These are phyloP conservation scores for Drosophila borborema DNA, from an alignment of 2,888 invertebrate genomes.

Conservation along the genomic window DNA sequence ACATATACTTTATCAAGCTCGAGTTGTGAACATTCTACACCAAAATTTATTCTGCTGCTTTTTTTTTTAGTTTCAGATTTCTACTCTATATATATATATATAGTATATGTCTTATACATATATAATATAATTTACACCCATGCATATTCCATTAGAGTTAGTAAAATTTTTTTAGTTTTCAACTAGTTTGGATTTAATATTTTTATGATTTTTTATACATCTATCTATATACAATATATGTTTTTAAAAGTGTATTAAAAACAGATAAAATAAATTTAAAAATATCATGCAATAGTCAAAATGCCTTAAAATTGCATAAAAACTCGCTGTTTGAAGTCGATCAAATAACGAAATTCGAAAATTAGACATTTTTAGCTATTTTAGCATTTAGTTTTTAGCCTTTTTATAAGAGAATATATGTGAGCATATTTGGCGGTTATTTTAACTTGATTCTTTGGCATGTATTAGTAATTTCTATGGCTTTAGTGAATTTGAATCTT, in stretches of 20 bases:
- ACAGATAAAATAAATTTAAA: background rate
- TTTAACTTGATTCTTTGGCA: background rate
- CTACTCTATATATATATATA: conserved; percentile 30
- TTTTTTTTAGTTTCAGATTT: conserved; percentile 17
- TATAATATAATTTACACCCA: conserved; percentile 29
- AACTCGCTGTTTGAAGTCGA: background rate
- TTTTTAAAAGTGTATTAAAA: conserved; percentile 12
- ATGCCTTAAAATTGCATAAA: background rate
- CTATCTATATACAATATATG: conserved; percentile 32
- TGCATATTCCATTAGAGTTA: conserved; percentile 50
- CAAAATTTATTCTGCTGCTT: conserved; percentile 63
- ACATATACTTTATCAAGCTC: conserved; percentile 79
- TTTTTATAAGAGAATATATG: background rate
- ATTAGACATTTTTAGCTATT: background rate
- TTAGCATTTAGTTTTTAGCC: background rate
- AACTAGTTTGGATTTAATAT: conserved; percentile 6
- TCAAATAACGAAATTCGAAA: background rate
- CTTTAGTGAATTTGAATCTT: too few species aligned
- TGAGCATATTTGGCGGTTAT: background rate
- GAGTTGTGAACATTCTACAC: conserved; percentile 82
- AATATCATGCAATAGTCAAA: conserved; percentile 2
- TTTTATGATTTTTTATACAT: conserved; percentile 26
- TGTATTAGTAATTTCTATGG: background rate
- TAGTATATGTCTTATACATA: conserved; percentile 4
- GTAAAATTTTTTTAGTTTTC: conserved; percentile 35